A percentile compares a stretch with the other conserved stretches of the same genome.
These are phyloP conservation scores for Hippopotamyrus pictus DNA, from an alignment of 2,797 vertebrate genomes.

Conservation along the genomic window DNA sequence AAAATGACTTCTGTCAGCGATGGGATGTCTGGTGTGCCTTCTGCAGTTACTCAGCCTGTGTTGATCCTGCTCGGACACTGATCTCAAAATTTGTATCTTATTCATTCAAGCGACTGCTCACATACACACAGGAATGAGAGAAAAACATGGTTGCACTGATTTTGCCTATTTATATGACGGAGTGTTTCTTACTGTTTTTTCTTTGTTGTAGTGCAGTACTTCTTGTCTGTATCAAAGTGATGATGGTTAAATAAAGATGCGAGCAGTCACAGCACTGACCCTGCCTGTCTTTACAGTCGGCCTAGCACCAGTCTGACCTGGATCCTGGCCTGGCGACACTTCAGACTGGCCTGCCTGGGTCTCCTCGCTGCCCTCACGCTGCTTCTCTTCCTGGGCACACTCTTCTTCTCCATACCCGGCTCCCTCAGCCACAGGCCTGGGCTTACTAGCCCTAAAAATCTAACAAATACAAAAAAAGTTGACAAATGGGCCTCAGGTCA, in stretches of 20 bases:
- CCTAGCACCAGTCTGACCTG: constrained; percentile 51
- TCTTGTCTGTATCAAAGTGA: constrained; percentile 51
- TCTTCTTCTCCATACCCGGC: constrained; percentile 57
- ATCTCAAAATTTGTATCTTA: not conserved
- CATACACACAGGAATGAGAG: not conserved
- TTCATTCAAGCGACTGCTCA: not conserved
- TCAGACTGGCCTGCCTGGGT: constrained; percentile 45
- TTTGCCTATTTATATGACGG: constrained; percentile 61
- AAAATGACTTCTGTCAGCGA: not conserved
- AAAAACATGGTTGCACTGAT: constrained; percentile 58
- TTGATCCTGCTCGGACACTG: not conserved
- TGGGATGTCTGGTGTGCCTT: not conserved
- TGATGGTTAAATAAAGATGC: not conserved
- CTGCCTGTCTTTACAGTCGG: constrained; percentile 44
- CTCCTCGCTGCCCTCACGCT: constrained; percentile 36
- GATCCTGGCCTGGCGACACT: constrained; percentile 54
- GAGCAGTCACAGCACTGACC: not conserved
- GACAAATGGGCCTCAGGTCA: not conserved
- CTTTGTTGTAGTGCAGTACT: constrained; percentile 53
- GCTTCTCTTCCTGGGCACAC: constrained; percentile 50
- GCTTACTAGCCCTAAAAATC: constrained; percentile 26
- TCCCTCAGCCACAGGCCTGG: constrained; percentile 50
- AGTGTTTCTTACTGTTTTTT: constrained; percentile 57
- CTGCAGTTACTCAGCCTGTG: not conserved
- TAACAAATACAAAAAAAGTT: not conserved